Base-by-base conservation (phyloP, 2,888 invertebrate species). In the Lochmaea crataegi region DNA sequence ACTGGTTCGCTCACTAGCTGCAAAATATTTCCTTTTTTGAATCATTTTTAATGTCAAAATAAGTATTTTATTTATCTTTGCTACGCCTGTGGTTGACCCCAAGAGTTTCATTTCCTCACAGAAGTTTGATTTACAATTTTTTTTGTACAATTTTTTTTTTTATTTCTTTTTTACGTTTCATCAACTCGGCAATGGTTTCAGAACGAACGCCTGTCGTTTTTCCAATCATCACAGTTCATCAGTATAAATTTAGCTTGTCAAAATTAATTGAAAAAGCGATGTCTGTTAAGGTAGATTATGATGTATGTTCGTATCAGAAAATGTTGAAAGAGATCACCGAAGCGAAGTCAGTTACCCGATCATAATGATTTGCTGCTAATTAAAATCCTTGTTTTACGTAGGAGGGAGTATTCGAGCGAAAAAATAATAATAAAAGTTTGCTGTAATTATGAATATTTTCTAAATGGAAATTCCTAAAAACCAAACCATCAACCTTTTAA, bases 181-280 rank as follows among this genome's bases (percentile, higher is more conserved):
- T 63, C 69, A 69, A 22, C 53, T 12, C 42, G 42, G 18, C 61
- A 18, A 58, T 41, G 61, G 61, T 63, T 42, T 18, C 41, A 63
- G 63, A 63, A 69, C 57, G 69, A 63, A 63, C 69, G 69, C 63
- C 48, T 63, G 56, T 68, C 72, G 58, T 64, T 72, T 68, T 72
- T 72, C 66, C 67, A 63, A 72, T 72, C 72, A 72, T 26, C 57
- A 63, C 48, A 64, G 72, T 72, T 72, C 72, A 72, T 72, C 68
- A 72, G 65, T 68, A 64, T 68, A 64, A 53, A 72, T 72, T 72
- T 72, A 57, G 72, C 51, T 57, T 64, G 72, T 68, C 72, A 68
- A 68, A 68, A 72, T 72, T 72, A 72, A 72, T 68, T 72, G 72
- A 68, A 68, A 68, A 72, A 64, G 64, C 57, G 72, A 68, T 68